Base-by-base conservation (phyloP, 2,113 vertebrate species). In the Ctenodactylus gundi region DNA sequence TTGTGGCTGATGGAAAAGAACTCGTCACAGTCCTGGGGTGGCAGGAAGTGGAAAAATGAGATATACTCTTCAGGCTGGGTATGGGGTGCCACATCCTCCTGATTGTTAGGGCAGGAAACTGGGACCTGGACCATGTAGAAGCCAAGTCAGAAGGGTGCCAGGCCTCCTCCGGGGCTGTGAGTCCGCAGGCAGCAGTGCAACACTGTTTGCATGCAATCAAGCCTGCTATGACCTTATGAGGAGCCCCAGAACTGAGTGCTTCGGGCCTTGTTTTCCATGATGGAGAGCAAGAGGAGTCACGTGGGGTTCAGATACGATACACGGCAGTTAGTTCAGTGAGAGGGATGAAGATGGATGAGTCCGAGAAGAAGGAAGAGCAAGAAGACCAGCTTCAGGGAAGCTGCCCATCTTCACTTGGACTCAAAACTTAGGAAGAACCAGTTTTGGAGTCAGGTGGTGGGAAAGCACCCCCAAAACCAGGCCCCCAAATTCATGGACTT, bases 71-170 rank as follows among this genome's bases (percentile, higher is more conserved):
- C 53, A 92, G 58, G 41, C 55, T 78, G n/a, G 55, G 58, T n/a
- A 70, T 64, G n/a, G 89, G 36, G 3, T 84, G 5, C 86, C 27
- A 92, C 55, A 60, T 80, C 58, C 51, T 91, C 23, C 76, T 96
- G 90, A 97, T 88, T 85, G 92, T 31, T 72, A 94, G 36, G 72
- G 49, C 72, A 95, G 85, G 85, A 95, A 97, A 96, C 87, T 90
- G 76, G 64, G 87, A 39, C 88, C 93, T 85, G 65, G 65, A 94
- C 65, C 36, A 93, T 2, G n/a, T 75, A 87, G 92, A 95, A 95
- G 60, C 58, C 81, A 97, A 91, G 53, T 18, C 81, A 77, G 81
- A 83, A 90, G 60, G 88, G 64, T 96, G 65, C 65, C 0, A 1
- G 57, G 41, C 21, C 58, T 93, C 60, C 81, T 94, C 49, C 36